These are phyloP conservation scores for Ylistrum balloti DNA, from an alignment of 1,140 invertebrate genomes.

Conservation along the genomic window DNA sequence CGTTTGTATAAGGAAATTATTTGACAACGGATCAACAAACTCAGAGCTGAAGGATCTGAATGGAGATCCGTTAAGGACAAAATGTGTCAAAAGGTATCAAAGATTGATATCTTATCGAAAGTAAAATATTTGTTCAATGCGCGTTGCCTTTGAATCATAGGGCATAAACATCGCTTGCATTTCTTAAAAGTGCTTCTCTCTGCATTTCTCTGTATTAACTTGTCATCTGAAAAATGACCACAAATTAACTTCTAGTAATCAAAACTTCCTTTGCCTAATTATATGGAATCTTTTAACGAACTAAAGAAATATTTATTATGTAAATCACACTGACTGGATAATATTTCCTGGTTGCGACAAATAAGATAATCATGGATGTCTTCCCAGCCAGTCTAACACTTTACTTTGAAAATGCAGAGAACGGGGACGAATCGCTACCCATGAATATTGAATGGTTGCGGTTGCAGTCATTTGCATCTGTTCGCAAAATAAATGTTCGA, in stretches of 20 bases:
- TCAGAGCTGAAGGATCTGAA: no score
- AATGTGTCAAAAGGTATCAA: no score
- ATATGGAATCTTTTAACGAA: neutral
- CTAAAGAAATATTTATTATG: neutral
- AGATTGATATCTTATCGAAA: no score
- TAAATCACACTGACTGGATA: neutral
- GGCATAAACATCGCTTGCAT: neutral
- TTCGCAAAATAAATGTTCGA: neutral
- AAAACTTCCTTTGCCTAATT: neutral
- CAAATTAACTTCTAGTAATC: neutral
- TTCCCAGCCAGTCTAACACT: neutral
- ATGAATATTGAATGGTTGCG: constrained; percentile 14
- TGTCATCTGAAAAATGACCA: neutral
- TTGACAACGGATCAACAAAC: no score
- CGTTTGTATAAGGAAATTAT: no score
- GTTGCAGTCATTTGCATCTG: neutral
- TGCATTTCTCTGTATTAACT: neutral
- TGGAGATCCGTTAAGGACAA: no score
- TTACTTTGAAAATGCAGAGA: neutral
- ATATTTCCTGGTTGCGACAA: neutral
- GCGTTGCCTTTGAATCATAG: no score
- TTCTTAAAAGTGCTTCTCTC: no score
- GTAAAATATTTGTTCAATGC: no score
- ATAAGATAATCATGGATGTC: neutral
- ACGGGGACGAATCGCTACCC: neutral